These are phyloP conservation scores for Drosophila oshimai DNA, from an alignment of 1,140 invertebrate genomes.

Conservation along the genomic window DNA sequence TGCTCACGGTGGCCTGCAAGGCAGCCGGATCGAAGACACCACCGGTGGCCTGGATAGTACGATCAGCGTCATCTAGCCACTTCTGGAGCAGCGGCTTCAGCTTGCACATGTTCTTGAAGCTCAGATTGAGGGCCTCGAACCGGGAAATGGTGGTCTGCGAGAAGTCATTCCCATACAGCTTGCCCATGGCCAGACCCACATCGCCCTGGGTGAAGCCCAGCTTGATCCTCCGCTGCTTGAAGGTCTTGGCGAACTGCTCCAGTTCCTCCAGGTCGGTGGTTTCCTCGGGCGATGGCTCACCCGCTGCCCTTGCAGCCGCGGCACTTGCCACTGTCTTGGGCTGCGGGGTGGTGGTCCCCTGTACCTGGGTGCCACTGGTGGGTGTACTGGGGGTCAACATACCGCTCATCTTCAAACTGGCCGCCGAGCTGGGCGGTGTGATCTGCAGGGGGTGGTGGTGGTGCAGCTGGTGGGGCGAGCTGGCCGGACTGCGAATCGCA, in stretches of 20 bases:
- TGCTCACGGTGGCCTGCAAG: constrained; percentile 90
- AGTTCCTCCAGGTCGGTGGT: constrained; percentile 97
- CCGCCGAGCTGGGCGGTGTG: constrained; percentile 80
- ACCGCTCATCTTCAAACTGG: constrained; percentile 79
- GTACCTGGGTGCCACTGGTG: constrained; percentile 82
- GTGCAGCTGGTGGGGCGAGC: constrained; percentile 53
- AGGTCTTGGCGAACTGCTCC: constrained; percentile 98
- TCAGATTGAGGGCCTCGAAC: constrained; percentile 98
- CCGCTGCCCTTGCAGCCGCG: constrained; percentile 83
- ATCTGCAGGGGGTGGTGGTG: constrained; percentile 67
- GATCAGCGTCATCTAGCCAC: constrained; percentile 98
- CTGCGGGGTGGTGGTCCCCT: constrained; percentile 81
- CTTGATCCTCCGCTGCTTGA: constrained; percentile 97
- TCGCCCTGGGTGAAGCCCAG: constrained; percentile 99
- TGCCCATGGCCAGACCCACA: constrained; percentile 98
- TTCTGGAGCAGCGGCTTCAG: constrained; percentile 98
- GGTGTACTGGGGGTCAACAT: constrained; percentile 85
- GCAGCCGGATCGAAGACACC: constrained; percentile 85
- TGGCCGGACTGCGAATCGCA: constrained; percentile 77
- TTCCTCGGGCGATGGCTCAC: constrained; percentile 93
- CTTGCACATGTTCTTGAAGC: constrained; percentile 99
- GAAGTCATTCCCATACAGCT: constrained; percentile 99
- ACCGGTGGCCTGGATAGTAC: constrained; percentile 90
- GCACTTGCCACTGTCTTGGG: constrained; percentile 81
- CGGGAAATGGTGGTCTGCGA: constrained; percentile 99